Evolutionary conservation across 2,888 invertebrate species (phyloP), one percentile per base, ranked within the genome.

Genomic region (Dioctria linearis): DNA sequence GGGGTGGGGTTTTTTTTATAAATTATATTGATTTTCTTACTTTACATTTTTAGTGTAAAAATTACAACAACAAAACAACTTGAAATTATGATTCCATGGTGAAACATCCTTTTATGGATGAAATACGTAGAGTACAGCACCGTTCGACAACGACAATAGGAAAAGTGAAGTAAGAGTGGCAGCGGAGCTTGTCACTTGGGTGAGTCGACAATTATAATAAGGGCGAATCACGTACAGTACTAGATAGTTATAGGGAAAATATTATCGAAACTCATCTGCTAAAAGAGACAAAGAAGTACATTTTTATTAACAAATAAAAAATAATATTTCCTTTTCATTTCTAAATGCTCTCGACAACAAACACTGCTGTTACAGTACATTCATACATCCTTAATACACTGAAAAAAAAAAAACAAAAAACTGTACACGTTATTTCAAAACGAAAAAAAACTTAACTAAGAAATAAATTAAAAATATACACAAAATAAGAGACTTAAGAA

Each of bases 241-340:
- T 13, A 46, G 8, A 46, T 8, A 46, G n/a, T 59, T 13, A 59
- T 8, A 37, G 63, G 39, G 2, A 63, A 63, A 39, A 37, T 39
- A 63, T 25, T 39, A 63, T 25, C 25, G 25, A 63, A 61, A 76
- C 46, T 46, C 61, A 76, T 9, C 46, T 63, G 37, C 46, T 76
- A 76, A 43, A 76, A 63, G 25, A 25, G 76, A 76, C 76, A 61
- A 76, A 76, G 43, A 46, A 63, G 11, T 75, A 75, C 42, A 59
- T 43, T 76, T 63, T 76, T 76, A 51, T 61, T 76, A 76, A 76
- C 63, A 76, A 76, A 76, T 76, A 76, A 76, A 76, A 76, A 61
- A 76, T 25, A 25, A 25, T 76, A 63, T 76, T 76, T 75, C 43
- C 37, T 61, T 40, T 65, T 39, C 46, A 25, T 40, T 63, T 49